Conservation (phyloP, 1,140 invertebrate species). For the Oryctes rhinoceros region DNA sequence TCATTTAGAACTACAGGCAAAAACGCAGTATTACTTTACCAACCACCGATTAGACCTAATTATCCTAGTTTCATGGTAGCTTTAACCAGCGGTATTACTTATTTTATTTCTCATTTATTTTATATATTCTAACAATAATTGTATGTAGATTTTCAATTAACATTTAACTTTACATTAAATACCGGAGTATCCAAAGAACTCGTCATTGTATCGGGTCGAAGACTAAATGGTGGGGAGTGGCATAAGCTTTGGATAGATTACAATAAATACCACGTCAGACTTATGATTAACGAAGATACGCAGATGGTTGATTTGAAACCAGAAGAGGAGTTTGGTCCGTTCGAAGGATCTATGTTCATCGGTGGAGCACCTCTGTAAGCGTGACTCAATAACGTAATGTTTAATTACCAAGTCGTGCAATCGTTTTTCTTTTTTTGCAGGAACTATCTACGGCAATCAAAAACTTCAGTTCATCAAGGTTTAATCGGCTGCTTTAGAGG, state of each 20-base stretch:
- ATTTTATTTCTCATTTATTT: background rate
- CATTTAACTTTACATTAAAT: slow-evolving; percentile 90
- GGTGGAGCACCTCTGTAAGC: slow-evolving; percentile 86
- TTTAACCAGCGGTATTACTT: slow-evolving; percentile 74
- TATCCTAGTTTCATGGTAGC: slow-evolving; percentile 91
- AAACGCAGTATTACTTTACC: slow-evolving; percentile 88
- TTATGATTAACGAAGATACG: slow-evolving; percentile 89
- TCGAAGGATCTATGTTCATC: slow-evolving; percentile 92
- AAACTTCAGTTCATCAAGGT: slow-evolving; percentile 83
- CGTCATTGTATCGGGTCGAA: slow-evolving; percentile 80
- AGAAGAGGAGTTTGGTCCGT: slow-evolving; percentile 89
- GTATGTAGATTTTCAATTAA: slow-evolving; percentile 78
- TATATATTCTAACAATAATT: slow-evolving; percentile 42
- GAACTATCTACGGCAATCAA: slow-evolving; percentile 66
- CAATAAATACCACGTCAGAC: slow-evolving; percentile 91
- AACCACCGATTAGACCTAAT: slow-evolving; percentile 86
- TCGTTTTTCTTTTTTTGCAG: background rate
- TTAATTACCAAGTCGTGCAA: background rate
- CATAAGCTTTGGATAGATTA: slow-evolving; percentile 95
- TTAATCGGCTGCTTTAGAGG: slow-evolving; percentile 93
- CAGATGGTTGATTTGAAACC: slow-evolving; percentile 85
- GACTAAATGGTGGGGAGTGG: slow-evolving; percentile 91
- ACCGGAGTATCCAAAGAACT: slow-evolving; percentile 80
- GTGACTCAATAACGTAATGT: background rate
- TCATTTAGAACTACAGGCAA: slow-evolving; percentile 91